Percentiles rank a stretch among this genome's conserved stretches.
Evolutionary conservation across 2,888 invertebrate species (phyloP).

Genomic region (Tachystola acroxantha): DNA sequence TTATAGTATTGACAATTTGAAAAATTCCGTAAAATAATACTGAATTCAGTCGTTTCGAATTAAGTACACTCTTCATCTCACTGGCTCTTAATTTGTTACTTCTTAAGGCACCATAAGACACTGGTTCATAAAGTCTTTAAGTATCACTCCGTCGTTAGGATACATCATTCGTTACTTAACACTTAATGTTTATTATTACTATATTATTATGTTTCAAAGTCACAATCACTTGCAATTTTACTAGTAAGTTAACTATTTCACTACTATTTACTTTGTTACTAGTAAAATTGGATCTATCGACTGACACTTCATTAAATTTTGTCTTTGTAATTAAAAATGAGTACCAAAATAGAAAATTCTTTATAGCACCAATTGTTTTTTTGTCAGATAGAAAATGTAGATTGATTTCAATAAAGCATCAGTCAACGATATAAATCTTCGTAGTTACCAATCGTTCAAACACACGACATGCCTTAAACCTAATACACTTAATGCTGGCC

Average conservation of each 20-base stretch:
- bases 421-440: slow-evolving; percentile 32
- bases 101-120: slow-evolving; percentile 20
- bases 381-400: slow-evolving; percentile 10
- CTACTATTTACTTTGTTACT: slow-evolving; percentile 28
- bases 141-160: slow-evolving; percentile 55
- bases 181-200: slow-evolving; percentile 32
- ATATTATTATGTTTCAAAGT: slow-evolving; percentile 62
- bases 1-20: no score
- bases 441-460: slow-evolving; percentile 38
- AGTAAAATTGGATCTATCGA: slow-evolving; percentile 46
- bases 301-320: slow-evolving; percentile 41
- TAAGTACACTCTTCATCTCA: slow-evolving; percentile 3
- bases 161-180: slow-evolving; percentile 56
- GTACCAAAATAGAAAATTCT: slow-evolving; percentile 9
- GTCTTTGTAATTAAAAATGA: not conserved
- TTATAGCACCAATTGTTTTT: slow-evolving; percentile 29
- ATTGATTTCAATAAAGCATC: slow-evolving; percentile 42
- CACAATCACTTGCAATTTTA: slow-evolving; percentile 51
- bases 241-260: slow-evolving; percentile 30
- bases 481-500: slow-evolving; percentile 40
- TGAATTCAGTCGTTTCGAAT: slow-evolving; percentile 8
- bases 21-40: slow-evolving; percentile 8
- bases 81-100: not conserved
- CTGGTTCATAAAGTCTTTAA: slow-evolving; percentile 18
- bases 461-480: slow-evolving; percentile 67